Conservation (phyloP, 2,888 invertebrate genomes). For the Rapana venosa region DNA sequence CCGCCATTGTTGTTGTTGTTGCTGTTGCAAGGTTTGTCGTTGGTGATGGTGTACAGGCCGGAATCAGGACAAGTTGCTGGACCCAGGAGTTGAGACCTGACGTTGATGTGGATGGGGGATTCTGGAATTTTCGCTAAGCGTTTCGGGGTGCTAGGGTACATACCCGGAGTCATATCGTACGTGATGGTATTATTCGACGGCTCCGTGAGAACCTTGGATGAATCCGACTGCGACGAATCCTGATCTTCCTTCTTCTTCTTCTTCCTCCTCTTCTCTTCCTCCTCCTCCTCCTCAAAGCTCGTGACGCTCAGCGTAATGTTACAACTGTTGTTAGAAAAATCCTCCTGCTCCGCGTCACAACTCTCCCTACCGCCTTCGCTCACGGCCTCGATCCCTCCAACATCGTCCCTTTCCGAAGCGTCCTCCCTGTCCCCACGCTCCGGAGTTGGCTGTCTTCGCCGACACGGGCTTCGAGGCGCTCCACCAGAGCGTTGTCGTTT, state of each 20-base stretch:
- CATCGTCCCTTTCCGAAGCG: background rate
- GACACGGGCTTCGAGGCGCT: background rate
- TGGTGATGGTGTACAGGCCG: background rate
- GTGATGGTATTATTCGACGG: background rate
- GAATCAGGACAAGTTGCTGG: background rate
- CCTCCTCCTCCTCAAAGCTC: conserved; percentile 36
- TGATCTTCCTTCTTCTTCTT: background rate
- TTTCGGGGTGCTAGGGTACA: conserved; percentile 32
- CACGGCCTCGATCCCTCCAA: background rate
- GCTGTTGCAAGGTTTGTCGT: too few species aligned
- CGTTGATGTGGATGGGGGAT: conserved; percentile 29
- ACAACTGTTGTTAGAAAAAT: conserved; percentile 39
- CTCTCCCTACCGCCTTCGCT: background rate
- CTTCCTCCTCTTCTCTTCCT: background rate
- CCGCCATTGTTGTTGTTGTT: background rate
- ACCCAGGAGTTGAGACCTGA: background rate
- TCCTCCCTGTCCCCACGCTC: background rate
- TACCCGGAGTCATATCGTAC: background rate
- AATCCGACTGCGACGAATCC: background rate
- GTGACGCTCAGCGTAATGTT: conserved; percentile 40
- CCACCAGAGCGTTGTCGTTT: background rate
- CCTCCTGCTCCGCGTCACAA: background rate
- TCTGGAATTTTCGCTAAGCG: background rate
- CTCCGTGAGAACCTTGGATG: background rate
- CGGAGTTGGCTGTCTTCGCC: background rate